A percentile compares a stretch with the other conserved stretches of the same genome.
phyloP scores from a whole-genome alignment of 2,888 invertebrate species.

The Orthonevra nobilis region DNA sequence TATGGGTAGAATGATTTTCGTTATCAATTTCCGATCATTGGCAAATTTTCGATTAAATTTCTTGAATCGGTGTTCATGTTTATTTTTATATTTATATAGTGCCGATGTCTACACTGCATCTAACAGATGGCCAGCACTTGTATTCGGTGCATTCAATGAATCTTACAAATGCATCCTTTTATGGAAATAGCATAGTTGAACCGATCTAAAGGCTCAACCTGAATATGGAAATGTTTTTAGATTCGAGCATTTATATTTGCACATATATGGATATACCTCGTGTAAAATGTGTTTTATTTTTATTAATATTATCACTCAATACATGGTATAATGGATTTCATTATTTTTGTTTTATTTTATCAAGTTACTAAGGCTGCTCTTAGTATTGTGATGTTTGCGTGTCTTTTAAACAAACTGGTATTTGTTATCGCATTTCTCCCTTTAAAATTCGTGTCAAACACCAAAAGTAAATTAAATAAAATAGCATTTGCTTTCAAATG shows the following conservation, averaged over 20 bases:
- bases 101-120: too few relatives aligned
- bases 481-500: conserved; percentile 14
- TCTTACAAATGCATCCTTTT: conserved; percentile 17
- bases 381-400: conserved; percentile 22
- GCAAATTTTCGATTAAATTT: too few relatives aligned
- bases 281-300: conserved; percentile 5
- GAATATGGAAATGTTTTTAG: conserved; percentile 49
- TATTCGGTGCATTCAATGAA: conserved; percentile 33
- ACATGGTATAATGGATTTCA: too few relatives aligned
- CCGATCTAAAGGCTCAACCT: conserved; percentile 34
- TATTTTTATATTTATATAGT: too few relatives aligned
- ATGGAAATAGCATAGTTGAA: conserved; percentile 22
- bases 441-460: conserved; percentile 36
- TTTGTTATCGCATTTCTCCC: conserved; percentile 12
- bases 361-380: conserved; percentile 19
- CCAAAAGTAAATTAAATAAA: conserved; percentile 35
- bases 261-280: conserved; percentile 23
- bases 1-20: too few relatives aligned
- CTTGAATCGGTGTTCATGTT: too few relatives aligned
- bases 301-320: too few relatives aligned
- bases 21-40: too few relatives aligned
- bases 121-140: conserved; percentile 39
- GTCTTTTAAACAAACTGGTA: conserved; percentile 26
- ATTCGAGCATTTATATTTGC: conserved; percentile 40
- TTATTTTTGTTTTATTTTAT: too few relatives aligned